Percentiles rank a stretch among this genome's conserved stretches.
Evolutionary conservation across 1,140 invertebrate genomes (phyloP).

Genomic region (Uloborus diversus): DNA sequence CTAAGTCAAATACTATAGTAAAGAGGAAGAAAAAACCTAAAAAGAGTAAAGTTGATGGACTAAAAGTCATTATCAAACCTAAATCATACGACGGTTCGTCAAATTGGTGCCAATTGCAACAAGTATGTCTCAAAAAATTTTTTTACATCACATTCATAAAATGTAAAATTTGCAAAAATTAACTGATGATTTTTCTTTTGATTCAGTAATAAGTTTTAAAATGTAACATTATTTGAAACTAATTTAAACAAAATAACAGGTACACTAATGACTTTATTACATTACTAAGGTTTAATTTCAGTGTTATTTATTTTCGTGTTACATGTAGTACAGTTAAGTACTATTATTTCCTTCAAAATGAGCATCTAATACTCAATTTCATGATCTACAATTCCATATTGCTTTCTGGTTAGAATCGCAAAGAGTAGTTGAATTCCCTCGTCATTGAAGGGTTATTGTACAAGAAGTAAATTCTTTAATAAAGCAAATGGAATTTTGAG

Average conservation of each 20-base stretch:
- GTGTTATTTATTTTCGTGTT: neutral
- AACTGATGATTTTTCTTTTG: too few relatives aligned
- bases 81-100: constrained; percentile 5
- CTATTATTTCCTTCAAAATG: too few relatives aligned
- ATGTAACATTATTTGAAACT: neutral
- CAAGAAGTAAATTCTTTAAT: too few relatives aligned
- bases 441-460: too few relatives aligned
- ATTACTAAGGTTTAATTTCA: neutral
- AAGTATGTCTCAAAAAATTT: neutral
- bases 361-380: too few relatives aligned
- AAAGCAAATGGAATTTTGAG: too few relatives aligned
- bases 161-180: neutral
- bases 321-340: too few relatives aligned
- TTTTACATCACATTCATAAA: neutral
- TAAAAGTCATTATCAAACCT: neutral
- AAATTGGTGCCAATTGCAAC: constrained; percentile 14
- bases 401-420: too few relatives aligned
- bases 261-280: neutral
- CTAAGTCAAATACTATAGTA: too few relatives aligned
- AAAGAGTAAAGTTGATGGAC: neutral
- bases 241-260: neutral
- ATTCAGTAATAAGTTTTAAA: neutral
- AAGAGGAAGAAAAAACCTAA: neutral
- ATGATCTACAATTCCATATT: too few relatives aligned
- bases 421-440: too few relatives aligned